These are phyloP conservation scores for Halocynthia aurantium DNA, from an alignment of 23 tunicate genomes.

Conservation along the genomic window DNA sequence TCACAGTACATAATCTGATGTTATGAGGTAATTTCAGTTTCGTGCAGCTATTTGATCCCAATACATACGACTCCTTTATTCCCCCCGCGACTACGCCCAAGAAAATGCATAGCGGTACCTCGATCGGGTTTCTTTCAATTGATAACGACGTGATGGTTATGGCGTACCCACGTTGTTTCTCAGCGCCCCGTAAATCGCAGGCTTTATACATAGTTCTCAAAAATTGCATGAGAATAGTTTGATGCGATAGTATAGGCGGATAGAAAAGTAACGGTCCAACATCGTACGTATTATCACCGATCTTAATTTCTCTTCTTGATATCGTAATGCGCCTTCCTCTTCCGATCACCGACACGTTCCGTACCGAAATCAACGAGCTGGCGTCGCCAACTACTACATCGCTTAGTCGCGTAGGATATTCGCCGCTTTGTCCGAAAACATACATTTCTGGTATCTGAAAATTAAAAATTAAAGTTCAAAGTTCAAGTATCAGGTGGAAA, in stretches of 20 bases:
- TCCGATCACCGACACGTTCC: no score
- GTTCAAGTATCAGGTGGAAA: no score
- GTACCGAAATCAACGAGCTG: no score
- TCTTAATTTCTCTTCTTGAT: no score
- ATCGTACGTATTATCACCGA: background rate
- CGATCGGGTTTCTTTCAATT: background rate
- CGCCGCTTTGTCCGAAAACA: no score
- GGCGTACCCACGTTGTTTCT: background rate
- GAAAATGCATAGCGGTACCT: background rate
- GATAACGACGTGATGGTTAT: background rate
- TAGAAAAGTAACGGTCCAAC: background rate
- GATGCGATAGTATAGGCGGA: constrained; percentile 5
- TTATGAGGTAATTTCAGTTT: background rate
- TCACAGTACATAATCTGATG: no score
- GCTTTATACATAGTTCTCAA: background rate
- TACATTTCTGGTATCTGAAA: no score
- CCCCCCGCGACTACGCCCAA: background rate
- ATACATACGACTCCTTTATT: background rate
- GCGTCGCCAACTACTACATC: no score
- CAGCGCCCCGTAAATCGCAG: background rate
- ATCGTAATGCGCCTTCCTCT: no score
- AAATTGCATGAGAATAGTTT: background rate
- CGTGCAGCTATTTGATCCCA: background rate
- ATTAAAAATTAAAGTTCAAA: no score
- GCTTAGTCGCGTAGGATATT: no score